Percentiles rank a stretch among this genome's conserved stretches.
These are phyloP conservation scores for Brachypteracias leptosomus DNA, from an alignment of 2,113 vertebrate species.

Conservation along the genomic window DNA sequence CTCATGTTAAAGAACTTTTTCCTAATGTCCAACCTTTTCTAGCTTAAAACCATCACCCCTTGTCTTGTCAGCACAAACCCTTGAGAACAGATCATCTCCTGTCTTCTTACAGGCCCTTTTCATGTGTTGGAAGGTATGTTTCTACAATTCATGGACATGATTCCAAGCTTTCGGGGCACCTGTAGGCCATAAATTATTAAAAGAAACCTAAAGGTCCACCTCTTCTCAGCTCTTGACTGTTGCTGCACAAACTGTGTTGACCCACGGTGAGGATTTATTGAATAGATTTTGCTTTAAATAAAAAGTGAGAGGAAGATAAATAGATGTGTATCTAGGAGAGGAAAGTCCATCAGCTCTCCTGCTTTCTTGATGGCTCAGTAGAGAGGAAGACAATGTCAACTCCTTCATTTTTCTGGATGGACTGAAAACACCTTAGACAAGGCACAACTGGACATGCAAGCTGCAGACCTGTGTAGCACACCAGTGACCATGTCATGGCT, in stretches of 20 bases:
- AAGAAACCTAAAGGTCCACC: neutral
- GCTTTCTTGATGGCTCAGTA: neutral
- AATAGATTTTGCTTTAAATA: neutral
- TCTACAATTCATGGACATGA: neutral
- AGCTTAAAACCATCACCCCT: no score
- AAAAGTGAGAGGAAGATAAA: neutral
- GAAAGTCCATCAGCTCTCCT: neutral
- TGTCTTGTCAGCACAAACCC: no score
- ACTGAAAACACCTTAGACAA: neutral
- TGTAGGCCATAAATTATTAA: neutral
- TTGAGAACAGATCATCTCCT: no score
- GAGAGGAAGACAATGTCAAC: neutral
- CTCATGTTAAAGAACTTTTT: no score
- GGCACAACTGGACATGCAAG: neutral
- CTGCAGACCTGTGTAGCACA: neutral
- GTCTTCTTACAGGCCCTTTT: no score
- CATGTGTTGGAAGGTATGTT: no score
- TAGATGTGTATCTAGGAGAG: neutral
- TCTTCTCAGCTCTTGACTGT: neutral
- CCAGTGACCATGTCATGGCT: accelerated
- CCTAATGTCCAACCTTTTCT: no score
- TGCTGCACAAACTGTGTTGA: neutral
- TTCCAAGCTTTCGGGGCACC: neutral
- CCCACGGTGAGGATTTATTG: neutral
- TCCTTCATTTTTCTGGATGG: neutral